Percentiles rank a stretch among this genome's conserved stretches.
phyloP scores from a whole-genome alignment of 2,888 invertebrate genomes.

The Zaprionus obscuricornis region DNA sequence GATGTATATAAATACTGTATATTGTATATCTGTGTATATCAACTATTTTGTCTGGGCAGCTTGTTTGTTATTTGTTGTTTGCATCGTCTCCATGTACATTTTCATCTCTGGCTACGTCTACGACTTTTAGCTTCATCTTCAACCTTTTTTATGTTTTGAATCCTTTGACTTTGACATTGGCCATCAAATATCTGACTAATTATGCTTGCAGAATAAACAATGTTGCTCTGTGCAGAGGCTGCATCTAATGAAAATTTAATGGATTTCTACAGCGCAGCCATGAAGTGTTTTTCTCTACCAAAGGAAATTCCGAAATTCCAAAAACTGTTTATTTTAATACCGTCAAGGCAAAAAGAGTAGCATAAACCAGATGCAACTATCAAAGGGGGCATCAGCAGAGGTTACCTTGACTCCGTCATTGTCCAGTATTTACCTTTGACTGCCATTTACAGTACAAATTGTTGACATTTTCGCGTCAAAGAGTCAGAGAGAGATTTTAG shows the following conservation, averaged over 20 bases:
- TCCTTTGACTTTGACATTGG: conserved; percentile 40
- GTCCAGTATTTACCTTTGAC: conserved; percentile 43
- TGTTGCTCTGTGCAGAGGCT: conserved; percentile 1
- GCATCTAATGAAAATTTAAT: conserved; percentile 49
- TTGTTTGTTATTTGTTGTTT: conserved; percentile 38
- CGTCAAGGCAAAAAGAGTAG: too few relatives aligned
- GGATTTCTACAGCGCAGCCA: conserved; percentile 18
- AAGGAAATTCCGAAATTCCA: conserved; percentile 39
- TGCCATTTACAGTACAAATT: conserved; percentile 46
- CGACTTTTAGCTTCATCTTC: conserved; percentile 10
- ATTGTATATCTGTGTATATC: conserved; percentile 29
- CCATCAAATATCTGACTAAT: conserved; percentile 51
- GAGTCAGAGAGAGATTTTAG: conserved; percentile 10
- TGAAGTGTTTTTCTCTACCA: too few relatives aligned
- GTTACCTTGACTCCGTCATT: neutral
- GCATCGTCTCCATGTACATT: too few relatives aligned
- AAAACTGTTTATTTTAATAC: conserved; percentile 24
- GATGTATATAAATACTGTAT: too few relatives aligned
- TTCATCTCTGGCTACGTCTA: too few relatives aligned
- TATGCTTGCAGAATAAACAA: conserved; percentile 13
- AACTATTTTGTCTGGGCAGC: conserved; percentile 51
- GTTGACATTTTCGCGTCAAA: conserved; percentile 57
- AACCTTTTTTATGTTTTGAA: conserved; percentile 9
- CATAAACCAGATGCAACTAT: neutral
- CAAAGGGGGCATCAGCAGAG: conserved; percentile 2